Evolutionary conservation across 2,797 vertebrate species (phyloP).

Genomic region (Threskiornis aethiopicus): DNA sequence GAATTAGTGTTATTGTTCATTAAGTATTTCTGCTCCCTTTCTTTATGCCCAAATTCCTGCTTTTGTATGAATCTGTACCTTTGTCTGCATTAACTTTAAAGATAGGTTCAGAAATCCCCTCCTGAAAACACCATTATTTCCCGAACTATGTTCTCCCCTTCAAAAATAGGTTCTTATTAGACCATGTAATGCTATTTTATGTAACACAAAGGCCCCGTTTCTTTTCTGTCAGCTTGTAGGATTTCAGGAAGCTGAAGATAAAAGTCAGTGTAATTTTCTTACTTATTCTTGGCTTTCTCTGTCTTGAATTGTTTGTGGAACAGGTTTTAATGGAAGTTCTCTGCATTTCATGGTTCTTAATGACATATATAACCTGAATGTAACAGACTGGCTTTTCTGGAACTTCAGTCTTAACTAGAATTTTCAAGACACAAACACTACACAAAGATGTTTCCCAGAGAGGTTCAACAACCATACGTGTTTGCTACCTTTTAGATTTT

Average conservation of each 20-base stretch:
- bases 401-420: not conserved
- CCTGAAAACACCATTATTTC: not conserved
- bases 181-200: not conserved
- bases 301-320: not conserved
- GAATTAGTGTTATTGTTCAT: not conserved
- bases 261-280: not conserved
- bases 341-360: not conserved
- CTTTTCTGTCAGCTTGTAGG: not conserved
- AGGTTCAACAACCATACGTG: not conserved
- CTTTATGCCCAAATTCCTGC: not conserved
- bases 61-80: not conserved
- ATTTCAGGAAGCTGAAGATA: not conserved
- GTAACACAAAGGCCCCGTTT: not conserved
- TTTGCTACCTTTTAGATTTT: not conserved
- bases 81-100: not conserved
- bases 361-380: not conserved
- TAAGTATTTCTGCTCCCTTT: not conserved
- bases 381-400: slow-evolving; percentile 11
- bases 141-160: not conserved
- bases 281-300: not conserved
- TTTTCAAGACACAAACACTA: not conserved
- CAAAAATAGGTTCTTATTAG: not conserved
- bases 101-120: not conserved
- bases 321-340: not conserved
- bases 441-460: not conserved